Evolutionary conservation across 2,888 invertebrate genomes (phyloP), one percentile per base, ranked within the genome.

Genomic region (Acronicta aceris): DNA sequence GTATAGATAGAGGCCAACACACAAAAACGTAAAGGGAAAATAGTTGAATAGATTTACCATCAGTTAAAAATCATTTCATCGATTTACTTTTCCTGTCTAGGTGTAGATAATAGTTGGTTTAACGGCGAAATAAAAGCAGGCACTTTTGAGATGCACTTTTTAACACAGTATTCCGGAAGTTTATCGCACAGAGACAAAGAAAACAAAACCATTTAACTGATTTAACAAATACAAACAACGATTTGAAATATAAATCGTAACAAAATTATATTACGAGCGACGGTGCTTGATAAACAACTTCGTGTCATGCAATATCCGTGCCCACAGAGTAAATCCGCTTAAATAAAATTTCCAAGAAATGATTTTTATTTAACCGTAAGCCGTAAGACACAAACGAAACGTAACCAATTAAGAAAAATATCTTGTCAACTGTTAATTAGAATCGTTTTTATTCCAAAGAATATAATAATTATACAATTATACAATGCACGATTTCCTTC

Each of bases 21-120:
- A 27, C n/a, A 85, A 82, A 81, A 83, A 71, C 82, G 83, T 84
- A 79, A 77, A 78, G 86, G 85, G 87, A 88, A 89, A 88, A 89
- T 83, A 79, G 60, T 56, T 69, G 74, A 81, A 81, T 81, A 70
- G 80, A 80, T 82, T 83, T 53, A 76, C 74, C 79, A 86, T 84
- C 76, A 82, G 78, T 65, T 74, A 74, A 69, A 65, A 67, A 74
- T 74, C 65, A 61, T 45, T 54, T 58, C 74, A 81, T 83, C 79
- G 76, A 80, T 81, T 12, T 75, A 76, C 5, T 36, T 36, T n/a
- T 5, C 36, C 2, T 36, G 2, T 36, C 10, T 30, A 30, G 10
- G 8, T 33, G 33, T 33, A 33, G 33, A 33, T 33, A 33, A 33
- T 12, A 12, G 33, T 33, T 4, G 12, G 10, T 12, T 33, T 12